These are phyloP conservation scores for Lagodon rhomboides DNA, from an alignment of 2,797 vertebrate species.

Conservation along the genomic window DNA sequence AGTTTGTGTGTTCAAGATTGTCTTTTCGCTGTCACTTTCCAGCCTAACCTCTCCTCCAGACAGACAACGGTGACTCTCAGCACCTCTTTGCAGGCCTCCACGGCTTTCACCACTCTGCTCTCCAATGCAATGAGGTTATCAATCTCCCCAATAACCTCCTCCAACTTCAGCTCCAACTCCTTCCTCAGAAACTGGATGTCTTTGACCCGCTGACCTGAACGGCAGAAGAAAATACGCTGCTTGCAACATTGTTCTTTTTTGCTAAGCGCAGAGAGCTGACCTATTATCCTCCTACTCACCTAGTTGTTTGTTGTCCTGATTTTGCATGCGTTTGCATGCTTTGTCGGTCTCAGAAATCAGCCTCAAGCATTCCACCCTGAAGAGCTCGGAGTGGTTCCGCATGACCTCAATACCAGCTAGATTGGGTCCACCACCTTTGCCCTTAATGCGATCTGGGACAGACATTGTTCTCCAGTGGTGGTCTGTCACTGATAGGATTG, in stretches of 20 bases:
- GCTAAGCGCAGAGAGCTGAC: background rate
- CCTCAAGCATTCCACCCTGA: conserved; percentile 86
- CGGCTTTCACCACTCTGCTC: conserved; percentile 86
- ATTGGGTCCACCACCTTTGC: conserved; percentile 76
- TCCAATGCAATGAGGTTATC: conserved; percentile 85
- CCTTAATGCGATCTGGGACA: conserved; percentile 69
- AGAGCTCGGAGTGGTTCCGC: conserved; percentile 85
- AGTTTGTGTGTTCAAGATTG: background rate
- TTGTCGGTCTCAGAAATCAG: conserved; percentile 89
- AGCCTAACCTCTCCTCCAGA: conserved; percentile 88
- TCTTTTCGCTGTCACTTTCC: background rate
- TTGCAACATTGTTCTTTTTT: background rate
- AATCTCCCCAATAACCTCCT: conserved; percentile 86
- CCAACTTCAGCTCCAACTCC: conserved; percentile 90
- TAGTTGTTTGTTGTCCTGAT: conserved; percentile 88
- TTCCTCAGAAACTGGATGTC: conserved; percentile 92
- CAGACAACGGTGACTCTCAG: conserved; percentile 86
- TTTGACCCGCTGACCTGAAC: conserved; percentile 89
- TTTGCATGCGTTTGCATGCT: conserved; percentile 85
- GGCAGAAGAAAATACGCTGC: background rate
- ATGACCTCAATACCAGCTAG: conserved; percentile 80
- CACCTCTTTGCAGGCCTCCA: conserved; percentile 86
- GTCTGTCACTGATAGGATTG: conserved; percentile 4
- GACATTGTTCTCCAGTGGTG: conserved; percentile 82
- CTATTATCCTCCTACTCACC: conserved; percentile 78